A percentile compares a stretch with the other conserved stretches of the same genome.
phyloP scores from a whole-genome alignment of 2,797 vertebrate species.

The Percopsis omiscomaycus region DNA sequence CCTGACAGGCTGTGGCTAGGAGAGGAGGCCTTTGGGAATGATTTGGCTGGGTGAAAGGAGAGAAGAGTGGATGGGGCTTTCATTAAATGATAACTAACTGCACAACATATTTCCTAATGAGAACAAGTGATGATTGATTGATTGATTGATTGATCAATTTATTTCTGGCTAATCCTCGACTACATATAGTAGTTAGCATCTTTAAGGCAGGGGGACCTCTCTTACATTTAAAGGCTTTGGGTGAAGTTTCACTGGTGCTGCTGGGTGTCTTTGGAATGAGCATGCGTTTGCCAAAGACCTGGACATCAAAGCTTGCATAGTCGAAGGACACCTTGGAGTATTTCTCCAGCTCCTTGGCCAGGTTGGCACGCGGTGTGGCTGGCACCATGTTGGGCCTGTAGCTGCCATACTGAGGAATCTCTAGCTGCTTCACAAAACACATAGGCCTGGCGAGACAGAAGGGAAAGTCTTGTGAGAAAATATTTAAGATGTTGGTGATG shows the following conservation, averaged over 20 bases:
- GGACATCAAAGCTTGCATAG: slow-evolving; percentile 99
- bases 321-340: slow-evolving; percentile 99
- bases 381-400: slow-evolving; percentile 90
- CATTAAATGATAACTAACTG: neutral
- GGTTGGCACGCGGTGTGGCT: slow-evolving; percentile 91
- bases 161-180: too few species aligned
- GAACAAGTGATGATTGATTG: too few species aligned
- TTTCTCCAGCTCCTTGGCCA: slow-evolving; percentile 99
- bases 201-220: neutral
- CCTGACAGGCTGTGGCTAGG: slow-evolving; percentile 84
- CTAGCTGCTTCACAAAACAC: slow-evolving; percentile 99
- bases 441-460: slow-evolving; percentile 83
- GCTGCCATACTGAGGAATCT: slow-evolving; percentile 95
- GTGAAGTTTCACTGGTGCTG: slow-evolving; percentile 90
- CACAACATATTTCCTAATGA: too few species aligned
- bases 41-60: slow-evolving; percentile 59
- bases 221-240: slow-evolving; percentile 99
- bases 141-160: too few species aligned
- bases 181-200: too few species aligned
- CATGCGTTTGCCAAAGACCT: slow-evolving; percentile 99
- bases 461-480: neutral
- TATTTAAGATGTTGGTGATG: neutral
- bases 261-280: slow-evolving; percentile 96
- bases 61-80: neutral
- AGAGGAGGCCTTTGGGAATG: slow-evolving; percentile 86